Evolutionary conservation across 2,888 invertebrate species (phyloP), one percentile per base, ranked within the genome.

Genomic region (Dichetophora obliterata): DNA sequence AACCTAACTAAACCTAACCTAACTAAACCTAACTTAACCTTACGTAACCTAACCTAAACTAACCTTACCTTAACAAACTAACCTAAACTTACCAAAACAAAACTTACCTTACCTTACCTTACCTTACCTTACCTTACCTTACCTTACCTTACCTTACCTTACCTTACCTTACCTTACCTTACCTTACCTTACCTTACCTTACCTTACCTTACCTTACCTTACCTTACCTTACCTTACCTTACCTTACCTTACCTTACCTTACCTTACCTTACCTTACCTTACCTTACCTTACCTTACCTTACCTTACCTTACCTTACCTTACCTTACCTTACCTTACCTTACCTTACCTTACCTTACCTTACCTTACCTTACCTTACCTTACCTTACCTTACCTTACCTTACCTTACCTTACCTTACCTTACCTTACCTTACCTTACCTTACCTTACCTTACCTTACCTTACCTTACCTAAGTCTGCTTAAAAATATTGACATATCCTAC

Each of bases 201-300:
- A 50, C 37, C 74, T 52, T 65, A 50, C 37, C 74, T 52, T 65
- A 48, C 31, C 74, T 27, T 74, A 65, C 31, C 74, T 50, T 74
- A 65, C 31, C 74, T 50, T 63, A 65, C 31, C 74, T 50, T 74
- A 65, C 31, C 63, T 61, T 72, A 61, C 19, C 59, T 50, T 74
- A 65, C 16, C 74, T 34, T 74, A 48, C 19, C 65, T 43, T 65
- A 37, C 19, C 65, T 43, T 65, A 37, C 19, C 65, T 43, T 65
- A 37, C 1, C 65, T 37, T 57, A 57, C n/a, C 54, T 59, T 71
- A 57, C n/a, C 24, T n/a, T n/a, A n/a, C n/a, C n/a, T n/a, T n/a
- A n/a, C n/a, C 57, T 50, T 71, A 52, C 54, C 71, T 71, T 71
- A 52, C 54, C 71, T 71, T 71, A 70, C 48, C 70, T 50, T 69